Percentiles rank a stretch among this genome's conserved stretches.
These are phyloP conservation scores for Odobenus rosmarus DNA, from an alignment of 2,113 vertebrate species.

Conservation along the genomic window DNA sequence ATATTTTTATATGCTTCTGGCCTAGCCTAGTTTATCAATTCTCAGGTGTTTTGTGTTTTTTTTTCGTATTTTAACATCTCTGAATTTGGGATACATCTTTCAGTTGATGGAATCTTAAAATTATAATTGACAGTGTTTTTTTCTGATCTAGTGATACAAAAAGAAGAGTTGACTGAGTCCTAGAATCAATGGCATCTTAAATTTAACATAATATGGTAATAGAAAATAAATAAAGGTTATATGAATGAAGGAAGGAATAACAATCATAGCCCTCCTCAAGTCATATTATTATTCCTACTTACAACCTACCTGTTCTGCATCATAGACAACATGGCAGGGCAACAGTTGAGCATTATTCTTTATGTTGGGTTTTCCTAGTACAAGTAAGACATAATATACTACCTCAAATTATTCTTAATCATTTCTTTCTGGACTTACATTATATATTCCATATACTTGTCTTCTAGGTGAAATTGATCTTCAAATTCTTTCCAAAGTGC, in stretches of 20 bases:
- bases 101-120: constrained; percentile 27
- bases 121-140: constrained; percentile 12
- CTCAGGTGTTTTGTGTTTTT: neutral
- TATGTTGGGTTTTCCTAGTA: neutral
- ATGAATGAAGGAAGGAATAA: neutral
- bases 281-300: neutral
- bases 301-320: neutral
- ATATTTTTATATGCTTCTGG: neutral
- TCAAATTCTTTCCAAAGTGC: constrained; percentile 89
- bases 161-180: neutral
- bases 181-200: neutral
- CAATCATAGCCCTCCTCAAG: neutral
- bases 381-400: neutral
- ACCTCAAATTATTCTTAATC: constrained; percentile 16
- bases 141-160: constrained; percentile 7
- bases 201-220: neutral
- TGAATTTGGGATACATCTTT: neutral
- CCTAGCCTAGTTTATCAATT: neutral
- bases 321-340: neutral
- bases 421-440: neutral
- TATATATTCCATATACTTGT: neutral
- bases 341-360: neutral
- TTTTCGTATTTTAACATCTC: neutral
- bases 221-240: neutral
- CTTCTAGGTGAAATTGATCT: constrained; percentile 91